phyloP scores from a whole-genome alignment of 2,888 invertebrate species.

The Monochamus alternatus region DNA sequence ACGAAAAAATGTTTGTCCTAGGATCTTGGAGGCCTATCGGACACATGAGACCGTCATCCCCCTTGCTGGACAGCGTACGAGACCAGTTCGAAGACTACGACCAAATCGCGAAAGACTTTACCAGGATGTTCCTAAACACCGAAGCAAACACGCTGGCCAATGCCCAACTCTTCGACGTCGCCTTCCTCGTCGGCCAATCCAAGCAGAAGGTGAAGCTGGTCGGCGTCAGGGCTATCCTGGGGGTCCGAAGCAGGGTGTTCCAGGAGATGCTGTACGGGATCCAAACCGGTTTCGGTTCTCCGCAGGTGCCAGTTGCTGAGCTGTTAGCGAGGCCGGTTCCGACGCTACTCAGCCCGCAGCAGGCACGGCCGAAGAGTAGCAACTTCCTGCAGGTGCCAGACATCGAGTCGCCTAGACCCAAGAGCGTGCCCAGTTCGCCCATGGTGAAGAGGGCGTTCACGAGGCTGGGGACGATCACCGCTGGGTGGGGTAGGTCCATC shows the following conservation, averaged over 20 bases:
- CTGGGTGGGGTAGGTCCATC: conserved; percentile 92
- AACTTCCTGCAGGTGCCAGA: conserved; percentile 89
- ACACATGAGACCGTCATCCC: conserved; percentile 95
- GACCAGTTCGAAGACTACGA: conserved; percentile 97
- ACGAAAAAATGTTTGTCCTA: conserved; percentile 57
- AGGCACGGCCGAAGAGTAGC: conserved; percentile 89
- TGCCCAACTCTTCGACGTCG: conserved; percentile 90
- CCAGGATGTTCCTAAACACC: conserved; percentile 88
- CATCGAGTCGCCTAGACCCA: conserved; percentile 90
- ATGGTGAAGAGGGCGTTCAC: conserved; percentile 95
- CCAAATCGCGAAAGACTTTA: conserved; percentile 93
- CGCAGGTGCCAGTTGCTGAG: conserved; percentile 94
- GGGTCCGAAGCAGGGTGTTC: conserved; percentile 87
- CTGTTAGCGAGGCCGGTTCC: conserved; percentile 89
- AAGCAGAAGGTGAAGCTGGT: conserved; percentile 91
- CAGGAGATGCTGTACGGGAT: conserved; percentile 97
- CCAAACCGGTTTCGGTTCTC: conserved; percentile 93
- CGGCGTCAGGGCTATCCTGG: conserved; percentile 92
- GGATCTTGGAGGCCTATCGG: conserved; percentile 96
- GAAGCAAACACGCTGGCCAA: conserved; percentile 85
- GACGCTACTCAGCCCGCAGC: conserved; percentile 88
- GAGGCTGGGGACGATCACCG: conserved; percentile 90
- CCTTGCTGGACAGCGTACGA: conserved; percentile 91
- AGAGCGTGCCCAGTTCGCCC: conserved; percentile 94
- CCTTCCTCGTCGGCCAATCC: conserved; percentile 92